A percentile compares a stretch with the other conserved stretches of the same genome.
These are phyloP conservation scores for Trachemys scripta DNA, from an alignment of 2,113 vertebrate genomes.

Conservation along the genomic window DNA sequence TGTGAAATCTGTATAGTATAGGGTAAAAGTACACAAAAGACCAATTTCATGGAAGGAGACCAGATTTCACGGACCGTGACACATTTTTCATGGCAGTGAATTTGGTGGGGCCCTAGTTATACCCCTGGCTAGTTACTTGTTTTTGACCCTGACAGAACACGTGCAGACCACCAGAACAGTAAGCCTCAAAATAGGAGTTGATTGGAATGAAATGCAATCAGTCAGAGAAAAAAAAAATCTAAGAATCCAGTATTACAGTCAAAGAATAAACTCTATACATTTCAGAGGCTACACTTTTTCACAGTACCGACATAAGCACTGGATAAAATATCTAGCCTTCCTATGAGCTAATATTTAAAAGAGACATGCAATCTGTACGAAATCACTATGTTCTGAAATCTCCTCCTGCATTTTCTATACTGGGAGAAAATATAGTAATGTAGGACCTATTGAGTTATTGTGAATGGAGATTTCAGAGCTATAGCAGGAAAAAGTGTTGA, in stretches of 20 bases:
- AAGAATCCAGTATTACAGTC: not conserved
- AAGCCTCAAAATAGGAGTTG: not conserved
- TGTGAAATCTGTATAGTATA: too few relatives aligned
- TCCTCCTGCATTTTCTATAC: not conserved
- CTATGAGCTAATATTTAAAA: not conserved
- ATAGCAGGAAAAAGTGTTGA: not conserved
- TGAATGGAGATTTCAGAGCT: not conserved
- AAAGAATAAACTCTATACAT: not conserved
- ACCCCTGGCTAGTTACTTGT: not conserved
- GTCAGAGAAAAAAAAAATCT: not conserved
- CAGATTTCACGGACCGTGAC: too few relatives aligned
- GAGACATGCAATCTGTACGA: not conserved
- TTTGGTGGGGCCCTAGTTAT: too few relatives aligned
- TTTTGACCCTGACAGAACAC: not conserved
- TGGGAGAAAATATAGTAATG: not conserved
- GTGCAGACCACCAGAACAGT: not conserved
- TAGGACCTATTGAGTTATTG: not conserved
- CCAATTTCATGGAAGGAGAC: too few relatives aligned
- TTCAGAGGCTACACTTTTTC: not conserved
- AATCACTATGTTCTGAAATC: not conserved
- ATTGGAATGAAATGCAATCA: too few relatives aligned
- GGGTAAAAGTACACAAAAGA: too few relatives aligned
- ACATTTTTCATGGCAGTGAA: too few relatives aligned
- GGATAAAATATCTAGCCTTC: not conserved
- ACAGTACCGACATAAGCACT: rapidly evolving